phyloP scores from a whole-genome alignment of 2,113 vertebrate genomes.

The Mesocricetus auratus region DNA sequence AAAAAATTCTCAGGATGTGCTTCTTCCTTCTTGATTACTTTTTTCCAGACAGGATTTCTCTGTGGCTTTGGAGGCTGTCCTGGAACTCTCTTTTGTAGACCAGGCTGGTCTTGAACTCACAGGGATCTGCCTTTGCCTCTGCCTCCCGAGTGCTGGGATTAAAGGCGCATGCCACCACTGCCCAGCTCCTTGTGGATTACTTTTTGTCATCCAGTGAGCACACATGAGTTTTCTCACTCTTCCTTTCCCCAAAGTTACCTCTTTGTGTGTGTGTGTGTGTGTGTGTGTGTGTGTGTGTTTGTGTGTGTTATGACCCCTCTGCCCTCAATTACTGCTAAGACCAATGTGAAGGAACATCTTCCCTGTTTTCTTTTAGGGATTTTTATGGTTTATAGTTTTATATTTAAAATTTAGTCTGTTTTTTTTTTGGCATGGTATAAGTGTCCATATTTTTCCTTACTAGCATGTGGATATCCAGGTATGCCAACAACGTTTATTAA shows the following conservation, averaged over 20 bases:
- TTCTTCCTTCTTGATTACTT: not conserved
- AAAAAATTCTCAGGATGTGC: not conserved
- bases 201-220: not conserved
- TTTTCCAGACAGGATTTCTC: too few species aligned
- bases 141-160: too few species aligned
- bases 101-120: too few species aligned
- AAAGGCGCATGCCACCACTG: too few species aligned
- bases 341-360: not conserved
- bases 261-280: too few species aligned
- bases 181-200: too few species aligned
- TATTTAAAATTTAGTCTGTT: not conserved
- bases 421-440: not conserved
- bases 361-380: not conserved
- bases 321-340: not conserved
- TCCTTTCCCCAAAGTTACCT: not conserved
- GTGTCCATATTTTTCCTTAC: not conserved
- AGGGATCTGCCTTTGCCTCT: too few species aligned
- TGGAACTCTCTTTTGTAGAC: too few species aligned
- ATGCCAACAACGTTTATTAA: not conserved
- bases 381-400: not conserved
- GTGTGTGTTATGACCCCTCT: too few species aligned
- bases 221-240: not conserved
- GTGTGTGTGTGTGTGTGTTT: too few species aligned
- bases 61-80: too few species aligned
- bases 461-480: not conserved